Percentiles rank a stretch among this genome's conserved stretches.
phyloP scores from a whole-genome alignment of 2,888 invertebrate genomes.

The Xestia rhomboidea region DNA sequence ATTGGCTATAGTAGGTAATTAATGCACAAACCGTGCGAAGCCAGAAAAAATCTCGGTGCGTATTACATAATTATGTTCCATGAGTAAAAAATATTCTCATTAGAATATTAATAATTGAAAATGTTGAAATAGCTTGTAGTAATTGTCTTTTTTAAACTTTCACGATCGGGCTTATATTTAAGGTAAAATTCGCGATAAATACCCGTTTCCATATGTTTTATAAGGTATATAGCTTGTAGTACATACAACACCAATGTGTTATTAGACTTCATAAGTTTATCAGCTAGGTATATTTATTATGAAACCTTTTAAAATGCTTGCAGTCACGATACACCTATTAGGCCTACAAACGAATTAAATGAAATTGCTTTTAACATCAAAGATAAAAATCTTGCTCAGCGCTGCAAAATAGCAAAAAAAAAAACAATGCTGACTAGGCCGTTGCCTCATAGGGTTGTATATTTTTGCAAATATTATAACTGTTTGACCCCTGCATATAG shows the following conservation, averaged over 20 bases:
- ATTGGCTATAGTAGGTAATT: too few species aligned
- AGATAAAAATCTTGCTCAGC: constrained; percentile 31
- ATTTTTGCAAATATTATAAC: constrained; percentile 81
- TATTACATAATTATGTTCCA: neutral
- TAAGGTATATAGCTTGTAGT: neutral
- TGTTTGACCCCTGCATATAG: constrained; percentile 86
- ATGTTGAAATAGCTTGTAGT: neutral
- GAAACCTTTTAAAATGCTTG: neutral
- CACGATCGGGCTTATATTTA: too few species aligned
- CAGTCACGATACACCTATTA: neutral
- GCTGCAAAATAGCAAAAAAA: constrained; percentile 48
- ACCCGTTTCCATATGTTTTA: too few species aligned
- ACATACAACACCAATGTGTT: neutral
- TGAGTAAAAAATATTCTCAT: neutral
- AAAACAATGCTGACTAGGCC: constrained; percentile 66
- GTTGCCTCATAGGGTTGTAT: constrained; percentile 47
- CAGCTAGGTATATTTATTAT: neutral
- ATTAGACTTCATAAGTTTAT: neutral
- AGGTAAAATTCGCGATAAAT: too few species aligned
- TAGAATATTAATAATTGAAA: neutral
- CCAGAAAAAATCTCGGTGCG: neutral
- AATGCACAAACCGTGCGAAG: neutral
- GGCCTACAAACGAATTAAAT: neutral
- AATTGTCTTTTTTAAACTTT: too few species aligned
- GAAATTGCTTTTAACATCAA: constrained; percentile 9